Base-by-base conservation (phyloP, 2,113 vertebrate genomes). In the Probosciger aterrimus region DNA sequence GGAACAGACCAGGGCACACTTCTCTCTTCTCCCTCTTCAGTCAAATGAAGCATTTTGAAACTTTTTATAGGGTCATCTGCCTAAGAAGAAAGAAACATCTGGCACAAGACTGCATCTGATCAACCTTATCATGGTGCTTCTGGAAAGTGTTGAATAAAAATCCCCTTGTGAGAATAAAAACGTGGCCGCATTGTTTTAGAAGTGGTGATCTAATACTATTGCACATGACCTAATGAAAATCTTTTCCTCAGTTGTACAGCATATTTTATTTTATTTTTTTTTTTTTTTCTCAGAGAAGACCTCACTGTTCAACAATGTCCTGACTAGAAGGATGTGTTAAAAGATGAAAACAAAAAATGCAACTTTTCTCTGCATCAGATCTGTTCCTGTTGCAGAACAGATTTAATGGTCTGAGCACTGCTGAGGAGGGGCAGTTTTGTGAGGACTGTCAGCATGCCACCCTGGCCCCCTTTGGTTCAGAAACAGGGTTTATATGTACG, bases 381-480 rank as follows among this genome's bases (percentile, higher is more conserved):
- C 47, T 73, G 24, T 53, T 78, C 50, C 22, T 50, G 55, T 37
- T 47, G 18, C 13, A 67, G n/a, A 80, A 18, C 7, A 43, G 27
- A 19, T 80, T 37, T 70, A 8, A 27, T 37, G 20, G 5, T 49
- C 28, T 22, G 33, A 53, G 20, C 24, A 33, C 20, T 55, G 43
- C 22, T 63, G 28, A 73, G 35, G 22, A 62, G 9, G 9, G 9
- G 7, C 33, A 41, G 24, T 19, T 44, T 67, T 55, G 33, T 35
- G 33, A 49, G 37, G 43, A 17, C 8, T 5, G 33, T 8, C 46
- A 44, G 17, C 1, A 1, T 35, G 13, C 4, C 0, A 0, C 71
- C 50, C 27, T 35, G 50, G 10, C 20, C 28, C 14, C 33, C 13
- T 65, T 62, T 37, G 8, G 22, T 35, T 79, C 50, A 80, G 59